Base-by-base conservation (phyloP, 1,140 invertebrate species). In the Anadara kagoshimensis region DNA sequence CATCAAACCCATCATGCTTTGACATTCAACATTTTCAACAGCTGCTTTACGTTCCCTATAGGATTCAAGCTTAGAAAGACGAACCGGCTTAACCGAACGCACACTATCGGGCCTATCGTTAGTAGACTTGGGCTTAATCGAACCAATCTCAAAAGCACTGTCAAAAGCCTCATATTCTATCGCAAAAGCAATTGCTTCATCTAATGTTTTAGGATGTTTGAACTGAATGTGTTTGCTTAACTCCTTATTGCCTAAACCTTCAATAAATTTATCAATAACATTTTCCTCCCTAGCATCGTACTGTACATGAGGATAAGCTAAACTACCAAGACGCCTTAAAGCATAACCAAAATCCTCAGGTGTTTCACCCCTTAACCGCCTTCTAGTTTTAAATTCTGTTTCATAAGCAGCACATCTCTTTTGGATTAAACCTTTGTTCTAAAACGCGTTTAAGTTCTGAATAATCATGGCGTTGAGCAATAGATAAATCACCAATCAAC, bases 141-240 rank as follows among this genome's bases (percentile, higher is more conserved):
- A 36, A 36, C 29, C 29, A 36, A 36, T 7, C 7, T 36, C 29
- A 36, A 3, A 1, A 29, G 57, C 36, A 43, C 43, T 59, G 1
- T 1, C 22, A 26, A 62, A 62, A 24, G 59, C 41, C 16, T 62
- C 41, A 45, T 24, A 45, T 47, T 62, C 59, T 45, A 41, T 62
- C 14, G 43, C 59, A 62, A 62, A 62, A 24, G 59, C 59, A 45
- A 47, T 62, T 24, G 43, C 59, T 11, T 62, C 41, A 45, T 22
- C 26, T 24, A 62, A 24, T 11, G 59, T 45, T 47, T 62, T 20
- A 5, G 59, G 59, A 47, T 62, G 59, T 24, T 45, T 24, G 16
- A 36, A 64, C 29, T 64, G 61, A 18, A 64, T 24, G 36, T 64
- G 47, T 51, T 59, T 59, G 10, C 43, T 36, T 43, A 59, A 20